Conservation (phyloP, 30 jellyfish, hydroid and myxozoan genomes). For the Pelagia noctiluca region DNA sequence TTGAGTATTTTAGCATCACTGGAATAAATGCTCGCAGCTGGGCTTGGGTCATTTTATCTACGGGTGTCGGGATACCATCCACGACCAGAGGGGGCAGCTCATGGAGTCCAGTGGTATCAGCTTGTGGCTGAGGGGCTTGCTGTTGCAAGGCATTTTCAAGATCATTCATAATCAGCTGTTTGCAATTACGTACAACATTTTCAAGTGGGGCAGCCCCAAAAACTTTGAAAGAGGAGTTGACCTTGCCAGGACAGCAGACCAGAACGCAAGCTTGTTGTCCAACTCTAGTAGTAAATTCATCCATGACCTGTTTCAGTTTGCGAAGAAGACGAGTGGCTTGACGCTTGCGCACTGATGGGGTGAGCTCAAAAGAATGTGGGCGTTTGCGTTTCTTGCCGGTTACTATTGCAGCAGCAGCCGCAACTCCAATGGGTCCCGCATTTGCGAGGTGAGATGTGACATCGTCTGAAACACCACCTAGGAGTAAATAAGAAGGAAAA, state of each 20-base stretch:
- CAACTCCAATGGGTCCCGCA: conserved; percentile 99
- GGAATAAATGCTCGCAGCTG: conserved; percentile 99
- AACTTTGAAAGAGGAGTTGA: conserved; percentile 91
- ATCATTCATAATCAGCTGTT: conserved; percentile 89
- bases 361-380: conserved; percentile 89
- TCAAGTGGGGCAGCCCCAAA: conserved; percentile 99
- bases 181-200: conserved; percentile 84
- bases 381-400: conserved; percentile 91
- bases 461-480: conserved; percentile 92
- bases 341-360: conserved; percentile 98
- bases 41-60: conserved; percentile 99
- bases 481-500: too few relatives aligned
- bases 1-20: conserved; percentile 96
- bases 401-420: conserved; percentile 99
- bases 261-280: conserved; percentile 99
- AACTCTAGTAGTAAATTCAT: conserved; percentile 95
- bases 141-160: conserved; percentile 91
- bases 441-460: conserved; percentile 96
- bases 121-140: conserved; percentile 92
- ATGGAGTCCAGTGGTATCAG: conserved; percentile 87
- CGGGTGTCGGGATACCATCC: conserved; percentile 99
- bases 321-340: conserved; percentile 98
- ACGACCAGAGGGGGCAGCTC: conserved; percentile 98
- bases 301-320: conserved; percentile 85
- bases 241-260: conserved; percentile 98